phyloP scores from a whole-genome alignment of 2,797 vertebrate species.

The Phrynocephalus forsythii region DNA sequence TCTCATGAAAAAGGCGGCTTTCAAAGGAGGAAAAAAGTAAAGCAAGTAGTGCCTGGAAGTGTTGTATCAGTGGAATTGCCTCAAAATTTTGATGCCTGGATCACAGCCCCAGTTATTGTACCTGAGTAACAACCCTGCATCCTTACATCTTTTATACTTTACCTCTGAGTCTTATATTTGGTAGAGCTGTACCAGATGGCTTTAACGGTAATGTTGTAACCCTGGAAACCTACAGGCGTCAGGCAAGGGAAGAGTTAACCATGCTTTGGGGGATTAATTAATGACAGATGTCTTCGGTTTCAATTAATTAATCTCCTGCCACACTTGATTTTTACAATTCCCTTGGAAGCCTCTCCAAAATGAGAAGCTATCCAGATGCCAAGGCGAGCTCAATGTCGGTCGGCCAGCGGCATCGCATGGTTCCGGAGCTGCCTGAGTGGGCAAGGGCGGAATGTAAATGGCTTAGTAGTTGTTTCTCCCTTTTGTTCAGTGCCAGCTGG shows the following conservation, averaged over 20 bases:
- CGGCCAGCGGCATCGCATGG: background rate
- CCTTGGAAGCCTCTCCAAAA: slow-evolving; percentile 31
- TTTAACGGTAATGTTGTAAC: background rate
- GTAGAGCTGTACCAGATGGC: background rate
- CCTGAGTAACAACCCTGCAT: no score
- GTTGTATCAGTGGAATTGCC: no score
- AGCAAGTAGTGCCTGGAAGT: no score
- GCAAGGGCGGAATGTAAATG: background rate
- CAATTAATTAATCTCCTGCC: slow-evolving; percentile 76
- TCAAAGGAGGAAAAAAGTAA: no score
- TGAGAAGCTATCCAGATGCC: background rate
- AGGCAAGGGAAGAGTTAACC: slow-evolving; percentile 66
- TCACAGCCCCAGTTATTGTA: no score
- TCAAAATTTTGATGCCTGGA: no score
- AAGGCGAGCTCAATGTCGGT: rapidly evolving
- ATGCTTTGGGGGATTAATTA: slow-evolving; percentile 71
- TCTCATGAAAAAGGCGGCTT: no score
- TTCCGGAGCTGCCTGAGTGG: background rate
- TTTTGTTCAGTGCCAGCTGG: background rate
- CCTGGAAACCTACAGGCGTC: slow-evolving; percentile 8
- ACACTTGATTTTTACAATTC: slow-evolving; percentile 53
- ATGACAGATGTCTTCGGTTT: slow-evolving; percentile 71
- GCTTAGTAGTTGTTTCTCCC: background rate
- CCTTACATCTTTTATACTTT: background rate
- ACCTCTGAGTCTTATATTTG: background rate